Base-by-base conservation (phyloP, 2,888 invertebrate species). In the Pheosia gnoma region DNA sequence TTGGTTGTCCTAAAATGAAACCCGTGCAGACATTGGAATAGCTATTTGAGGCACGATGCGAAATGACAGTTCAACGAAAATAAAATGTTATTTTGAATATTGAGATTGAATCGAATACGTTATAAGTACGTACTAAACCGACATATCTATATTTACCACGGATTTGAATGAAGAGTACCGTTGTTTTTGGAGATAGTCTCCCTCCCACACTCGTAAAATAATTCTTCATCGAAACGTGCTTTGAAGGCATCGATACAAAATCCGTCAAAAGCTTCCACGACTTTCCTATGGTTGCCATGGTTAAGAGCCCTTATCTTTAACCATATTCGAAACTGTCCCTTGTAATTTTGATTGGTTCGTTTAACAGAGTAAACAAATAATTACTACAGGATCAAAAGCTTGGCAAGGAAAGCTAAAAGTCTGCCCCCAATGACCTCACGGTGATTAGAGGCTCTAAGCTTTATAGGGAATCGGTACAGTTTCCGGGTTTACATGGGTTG, bases 401-500 rank as follows among this genome's bases (percentile, higher is more conserved):
- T 57, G 59, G 58, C 13, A 52, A 38, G 9, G 51, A 38, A 59
- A 57, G 58, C 55, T 59, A 61, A 61, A 57, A 63, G 62, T 72
- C 64, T 62, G 56, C 57, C 58, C 68, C 57, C 45, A 75, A 70
- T 70, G 66, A 78, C 72, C 67, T 65, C 58, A 51, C 61, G 65
- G 66, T 78, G 77, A 77, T 77, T 77, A 74, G 71, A 71, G 71
- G 68, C 60, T 73, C 71, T 58, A 68, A 67, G 73, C 78, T 70
- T 70, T 66, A 58, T 63, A 68, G 63, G 72, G 65, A 59, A 67
- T 70, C 66, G 66, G 70, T 68, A 64, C 72, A 71, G 78, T 76
- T 76, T 73, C 71, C 67, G 62, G 64, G 77, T 79, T 84, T 83
- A 82, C 83, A 78, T 70, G 67, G 70, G 71, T 72, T 68, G 77